These are phyloP conservation scores for Epicampocera succincta DNA, from an alignment of 2,888 invertebrate genomes.

Conservation along the genomic window DNA sequence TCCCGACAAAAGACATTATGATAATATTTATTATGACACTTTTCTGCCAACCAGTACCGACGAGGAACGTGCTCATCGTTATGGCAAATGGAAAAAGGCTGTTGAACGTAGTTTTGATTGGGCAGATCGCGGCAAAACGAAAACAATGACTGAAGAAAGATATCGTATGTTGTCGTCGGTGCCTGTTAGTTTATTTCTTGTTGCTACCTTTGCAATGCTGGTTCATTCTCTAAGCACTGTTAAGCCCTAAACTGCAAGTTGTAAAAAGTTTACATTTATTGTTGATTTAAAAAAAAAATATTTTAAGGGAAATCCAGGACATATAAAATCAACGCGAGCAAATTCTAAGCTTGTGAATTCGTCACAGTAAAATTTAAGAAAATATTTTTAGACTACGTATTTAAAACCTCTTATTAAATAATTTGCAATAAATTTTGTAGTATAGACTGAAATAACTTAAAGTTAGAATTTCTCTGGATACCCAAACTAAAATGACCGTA, in stretches of 20 bases:
- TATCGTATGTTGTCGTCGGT: conserved; percentile 90
- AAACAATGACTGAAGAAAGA: conserved; percentile 91
- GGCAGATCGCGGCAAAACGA: conserved; percentile 84
- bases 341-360: no score
- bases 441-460: not conserved
- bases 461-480: not conserved
- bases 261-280: not conserved
- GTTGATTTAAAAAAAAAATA: no score
- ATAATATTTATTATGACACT: conserved; percentile 85
- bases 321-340: no score
- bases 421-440: no score
- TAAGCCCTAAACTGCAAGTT: conserved; percentile 26
- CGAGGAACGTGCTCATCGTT: conserved; percentile 90
- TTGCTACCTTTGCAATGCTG: conserved; percentile 87
- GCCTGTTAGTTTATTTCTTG: conserved; percentile 88
- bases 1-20: conserved; percentile 82
- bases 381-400: no score
- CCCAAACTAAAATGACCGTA: no score
- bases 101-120: conserved; percentile 95
- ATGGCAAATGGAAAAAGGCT: conserved; percentile 97
- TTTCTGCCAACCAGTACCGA: conserved; percentile 91
- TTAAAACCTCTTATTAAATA: no score
- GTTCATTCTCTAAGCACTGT: conserved; percentile 73
- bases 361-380: no score
- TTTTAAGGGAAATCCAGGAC: no score